Evolutionary conservation across 2,113 vertebrate species (phyloP).

Genomic region (Tenrec ecaudatus): DNA sequence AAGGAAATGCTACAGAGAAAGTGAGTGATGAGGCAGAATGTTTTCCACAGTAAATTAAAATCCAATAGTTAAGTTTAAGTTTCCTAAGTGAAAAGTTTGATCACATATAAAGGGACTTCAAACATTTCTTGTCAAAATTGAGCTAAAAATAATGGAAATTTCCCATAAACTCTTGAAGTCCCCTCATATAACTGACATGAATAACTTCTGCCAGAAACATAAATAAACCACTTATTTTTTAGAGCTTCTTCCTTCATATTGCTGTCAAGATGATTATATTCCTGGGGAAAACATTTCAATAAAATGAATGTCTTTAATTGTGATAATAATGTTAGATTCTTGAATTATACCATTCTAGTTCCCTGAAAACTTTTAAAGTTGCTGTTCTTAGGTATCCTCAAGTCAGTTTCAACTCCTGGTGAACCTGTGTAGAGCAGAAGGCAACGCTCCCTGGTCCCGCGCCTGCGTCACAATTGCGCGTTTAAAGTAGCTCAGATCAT

Average conservation of each 20-base stretch:
- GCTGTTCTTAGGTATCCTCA: too few species aligned
- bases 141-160: too few species aligned
- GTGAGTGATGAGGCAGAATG: background rate
- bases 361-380: background rate
- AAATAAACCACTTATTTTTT: background rate
- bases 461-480: too few species aligned
- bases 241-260: constrained; percentile 17
- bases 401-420: too few species aligned
- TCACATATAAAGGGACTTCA: background rate
- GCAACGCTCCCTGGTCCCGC: too few species aligned
- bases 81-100: background rate
- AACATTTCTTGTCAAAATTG: too few species aligned
- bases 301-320: constrained; percentile 15
- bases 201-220: background rate
- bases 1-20: background rate
- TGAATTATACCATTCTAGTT: constrained; percentile 13
- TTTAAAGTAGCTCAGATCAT: background rate
- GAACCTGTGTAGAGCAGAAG: too few species aligned
- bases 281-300: constrained; percentile 1
- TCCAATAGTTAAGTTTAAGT: background rate
- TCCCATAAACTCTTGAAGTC: too few species aligned
- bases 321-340: constrained; percentile 1
- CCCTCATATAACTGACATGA: background rate
- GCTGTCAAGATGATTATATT: background rate
- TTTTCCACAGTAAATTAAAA: background rate